Evolutionary conservation across 2,113 vertebrate species (phyloP).

Genomic region (Oncorhynchus clarkii): DNA sequence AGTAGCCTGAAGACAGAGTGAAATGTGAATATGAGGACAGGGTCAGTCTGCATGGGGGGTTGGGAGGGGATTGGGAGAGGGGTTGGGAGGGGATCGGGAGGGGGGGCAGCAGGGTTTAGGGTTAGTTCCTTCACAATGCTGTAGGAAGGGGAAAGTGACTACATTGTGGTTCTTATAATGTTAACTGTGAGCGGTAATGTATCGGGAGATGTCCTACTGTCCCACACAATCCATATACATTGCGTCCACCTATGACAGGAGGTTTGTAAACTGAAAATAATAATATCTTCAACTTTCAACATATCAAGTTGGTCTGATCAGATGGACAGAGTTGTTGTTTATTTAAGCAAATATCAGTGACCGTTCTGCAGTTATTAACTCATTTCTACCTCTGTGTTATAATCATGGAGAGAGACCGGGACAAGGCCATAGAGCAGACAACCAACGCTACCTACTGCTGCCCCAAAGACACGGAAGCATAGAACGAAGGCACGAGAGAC

Average conservation of each 20-base stretch:
- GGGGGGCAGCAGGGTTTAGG: conserved; percentile 38
- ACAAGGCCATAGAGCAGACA: background rate
- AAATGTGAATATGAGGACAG: conserved; percentile 49
- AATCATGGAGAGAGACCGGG: conserved; percentile 23
- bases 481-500: conserved; percentile 27
- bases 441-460: conserved; percentile 31
- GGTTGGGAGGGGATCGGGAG: background rate
- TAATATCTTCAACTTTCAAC: no score
- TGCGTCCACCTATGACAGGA: conserved; percentile 19
- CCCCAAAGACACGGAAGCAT: conserved; percentile 40
- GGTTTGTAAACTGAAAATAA: background rate
- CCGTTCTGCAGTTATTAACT: background rate
- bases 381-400: no score
- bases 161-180: background rate
- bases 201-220: background rate
- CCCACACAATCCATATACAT: no score
- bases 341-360: conserved; percentile 27
- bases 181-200: background rate
- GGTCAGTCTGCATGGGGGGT: conserved; percentile 41
- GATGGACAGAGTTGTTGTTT: conserved; percentile 1
- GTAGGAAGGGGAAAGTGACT: no score
- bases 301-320: no score
- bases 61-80: background rate
- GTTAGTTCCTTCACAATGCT: conserved; percentile 43
- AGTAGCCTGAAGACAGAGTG: conserved; percentile 52